Base-by-base conservation (phyloP, 2,113 vertebrate genomes). In the Rousettus leschenaultii region DNA sequence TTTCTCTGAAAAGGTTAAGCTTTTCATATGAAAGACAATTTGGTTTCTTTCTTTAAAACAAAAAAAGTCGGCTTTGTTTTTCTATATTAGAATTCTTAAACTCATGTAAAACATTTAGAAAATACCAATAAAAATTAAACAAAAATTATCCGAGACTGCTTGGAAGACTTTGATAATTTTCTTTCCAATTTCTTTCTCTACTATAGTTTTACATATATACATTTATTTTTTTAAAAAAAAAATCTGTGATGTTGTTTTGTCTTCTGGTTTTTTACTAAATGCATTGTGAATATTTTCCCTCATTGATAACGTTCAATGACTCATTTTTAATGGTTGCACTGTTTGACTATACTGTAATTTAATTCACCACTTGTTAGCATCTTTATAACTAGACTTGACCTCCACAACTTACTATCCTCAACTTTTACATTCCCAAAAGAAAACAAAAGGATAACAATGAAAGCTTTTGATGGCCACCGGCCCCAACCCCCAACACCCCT, bases 1-100 rank as follows among this genome's bases (percentile, higher is more conserved):
- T 71, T 88, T 89, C 97, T 91, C 82, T 63, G 82, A 92, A 95
- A 93, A 93, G 33, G 74, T 19, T 59, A 82, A 75, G 33, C 65
- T 84, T 95, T 78, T 71, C 86, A 10, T 35, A 24, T 71, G 66
- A 93, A 86, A 87, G 19, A n/a, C 65, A 78, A 53, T 35, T 59
- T 40, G 53, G 66, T 28, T 95, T 77, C 40, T 96, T 86, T 82
- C 75, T 85, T 51, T 63, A 74, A 48, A 68, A 70, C 86, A 73
- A 84, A 43, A 74, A 74, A 74, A 53, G 13, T 38, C 61, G 57
- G 30, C 66, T 70, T 53, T 85, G 70, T 93, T 86, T 90, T 65
- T 95, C 28, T 24, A 66, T 43, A 65, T 43, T 86, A 92, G 84
- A 89, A 61, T n/a, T 80, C 48, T 57, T 57, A 91, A 71, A 51